A percentile compares a stretch with the other conserved stretches of the same genome.
phyloP scores from a whole-genome alignment of 2,113 vertebrate species.

The Glaucomys volans region DNA sequence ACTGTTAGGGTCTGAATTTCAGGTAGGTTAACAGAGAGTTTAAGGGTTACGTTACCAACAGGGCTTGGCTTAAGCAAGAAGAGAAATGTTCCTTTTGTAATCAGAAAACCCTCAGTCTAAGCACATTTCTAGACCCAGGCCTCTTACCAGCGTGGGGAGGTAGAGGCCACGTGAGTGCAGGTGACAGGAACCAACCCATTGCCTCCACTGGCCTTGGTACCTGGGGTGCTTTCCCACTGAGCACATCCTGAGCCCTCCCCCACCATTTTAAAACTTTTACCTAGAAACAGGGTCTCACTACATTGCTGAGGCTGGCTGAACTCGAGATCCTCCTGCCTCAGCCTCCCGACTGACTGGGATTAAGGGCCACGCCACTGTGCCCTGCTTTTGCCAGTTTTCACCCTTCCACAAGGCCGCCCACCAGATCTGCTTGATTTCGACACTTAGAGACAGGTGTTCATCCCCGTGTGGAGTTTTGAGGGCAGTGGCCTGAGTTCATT shows the following conservation, averaged over 20 bases:
- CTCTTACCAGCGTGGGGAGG: background rate
- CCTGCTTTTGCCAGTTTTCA: background rate
- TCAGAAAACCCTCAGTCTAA: background rate
- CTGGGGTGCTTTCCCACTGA: too few species aligned
- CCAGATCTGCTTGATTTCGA: constrained; percentile 1
- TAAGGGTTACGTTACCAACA: background rate
- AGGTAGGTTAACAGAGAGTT: background rate
- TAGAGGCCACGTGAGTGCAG: background rate
- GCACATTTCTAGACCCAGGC: background rate
- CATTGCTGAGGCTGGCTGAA: too few species aligned
- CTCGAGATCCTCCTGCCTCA: too few species aligned
- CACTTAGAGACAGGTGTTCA: background rate
- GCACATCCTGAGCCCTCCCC: too few species aligned
- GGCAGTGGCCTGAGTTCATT: background rate
- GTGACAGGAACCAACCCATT: too few species aligned
- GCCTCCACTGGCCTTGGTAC: too few species aligned
- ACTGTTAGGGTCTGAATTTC: background rate
- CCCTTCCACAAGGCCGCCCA: background rate
- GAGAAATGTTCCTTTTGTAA: background rate
- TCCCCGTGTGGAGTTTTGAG: background rate
- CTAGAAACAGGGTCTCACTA: too few species aligned
- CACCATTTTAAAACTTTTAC: too few species aligned
- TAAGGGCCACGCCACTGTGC: too few species aligned
- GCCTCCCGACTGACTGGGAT: too few species aligned
- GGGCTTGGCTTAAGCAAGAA: background rate